Evolutionary conservation across 2,113 vertebrate genomes (phyloP), one percentile per base, ranked within the genome.

Genomic region (Pseudorectes ferrugineus): DNA sequence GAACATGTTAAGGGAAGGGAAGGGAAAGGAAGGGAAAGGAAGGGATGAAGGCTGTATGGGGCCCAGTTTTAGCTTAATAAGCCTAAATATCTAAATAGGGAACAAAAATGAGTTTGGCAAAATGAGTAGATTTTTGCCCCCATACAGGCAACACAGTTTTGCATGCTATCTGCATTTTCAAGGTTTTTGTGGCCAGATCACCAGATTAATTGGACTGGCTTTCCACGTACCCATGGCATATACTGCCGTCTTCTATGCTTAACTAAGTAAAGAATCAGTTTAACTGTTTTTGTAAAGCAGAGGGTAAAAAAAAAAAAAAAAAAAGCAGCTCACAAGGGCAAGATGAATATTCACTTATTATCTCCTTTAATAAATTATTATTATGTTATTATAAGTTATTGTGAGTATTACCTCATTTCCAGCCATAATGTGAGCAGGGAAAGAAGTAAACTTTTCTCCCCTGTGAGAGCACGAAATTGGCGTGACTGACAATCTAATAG

Each of bases 71-170:
- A 63, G 6, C 15, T 7, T 36, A 70, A 46, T 28, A 5, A 45
- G 5, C 3, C 21, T 20, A 6, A 35, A 40, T 28, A 14, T 25
- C 11, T 57, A 48, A 83, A 61, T 1, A 58, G 15, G 18, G 6
- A 79, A 40, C 17, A 10, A 67, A 61, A 81, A 3, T 2, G 5
- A 36, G 12, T 38, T 19, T 61, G 29, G 55, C 4, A 55, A 59
- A 65, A 48, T 0, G 0, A 12, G 6, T n/a, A 38, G 31, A 0
- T 65, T 73, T 80, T 42, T 45, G 14, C 10, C 42, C 11, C 16
- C 23, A 17, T 20, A 62, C 29, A 58, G 31, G 28, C 14, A 49
- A 33, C 13, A 23, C 8, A 49, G 16, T 14, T 45, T 38, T 48
- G 12, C 14, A 8, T 36, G 19, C 7, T 58, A n/a, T 33, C 23